A percentile compares a stretch with the other conserved stretches of the same genome.
Evolutionary conservation across 2,113 vertebrate species (phyloP).

Genomic region (Tinamus guttatus): DNA sequence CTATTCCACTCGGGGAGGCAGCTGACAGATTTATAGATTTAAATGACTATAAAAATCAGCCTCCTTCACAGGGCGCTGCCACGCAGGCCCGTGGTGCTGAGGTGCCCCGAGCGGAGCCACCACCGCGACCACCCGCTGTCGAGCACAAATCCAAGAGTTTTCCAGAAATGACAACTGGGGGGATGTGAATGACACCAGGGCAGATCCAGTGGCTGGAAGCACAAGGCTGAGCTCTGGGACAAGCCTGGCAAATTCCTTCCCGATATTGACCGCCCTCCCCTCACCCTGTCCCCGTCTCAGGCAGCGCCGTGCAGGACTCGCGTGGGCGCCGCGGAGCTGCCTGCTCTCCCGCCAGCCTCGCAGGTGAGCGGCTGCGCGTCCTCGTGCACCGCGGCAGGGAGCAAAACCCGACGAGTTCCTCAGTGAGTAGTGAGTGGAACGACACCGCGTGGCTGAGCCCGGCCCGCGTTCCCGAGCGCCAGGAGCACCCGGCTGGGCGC

Average conservation of each 20-base stretch:
- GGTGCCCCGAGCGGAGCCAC: neutral
- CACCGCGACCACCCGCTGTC: too few species aligned
- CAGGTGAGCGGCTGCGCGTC: neutral
- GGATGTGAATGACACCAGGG: neutral
- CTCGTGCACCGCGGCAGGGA: neutral
- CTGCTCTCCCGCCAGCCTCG: neutral
- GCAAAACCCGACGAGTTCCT: neutral
- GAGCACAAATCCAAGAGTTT: fast-evolving
- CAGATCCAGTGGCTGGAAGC: fast-evolving
- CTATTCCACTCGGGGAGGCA: neutral
- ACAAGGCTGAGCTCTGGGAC: neutral
- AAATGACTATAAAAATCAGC: neutral
- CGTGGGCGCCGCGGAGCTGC: neutral
- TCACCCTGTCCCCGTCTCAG: neutral
- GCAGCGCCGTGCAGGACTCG: fast-evolving
- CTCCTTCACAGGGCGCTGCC: fast-evolving
- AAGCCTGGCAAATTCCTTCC: neutral
- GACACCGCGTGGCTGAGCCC: neutral
- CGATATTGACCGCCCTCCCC: neutral
- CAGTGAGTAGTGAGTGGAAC: too few species aligned
- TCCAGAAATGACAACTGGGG: neutral
- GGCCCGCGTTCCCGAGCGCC: neutral
- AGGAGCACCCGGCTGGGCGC: neutral
- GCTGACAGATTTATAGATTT: neutral
- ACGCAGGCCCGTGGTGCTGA: neutral